Conservation (phyloP, 2,888 invertebrate species). For the Spisula subtruncata region DNA sequence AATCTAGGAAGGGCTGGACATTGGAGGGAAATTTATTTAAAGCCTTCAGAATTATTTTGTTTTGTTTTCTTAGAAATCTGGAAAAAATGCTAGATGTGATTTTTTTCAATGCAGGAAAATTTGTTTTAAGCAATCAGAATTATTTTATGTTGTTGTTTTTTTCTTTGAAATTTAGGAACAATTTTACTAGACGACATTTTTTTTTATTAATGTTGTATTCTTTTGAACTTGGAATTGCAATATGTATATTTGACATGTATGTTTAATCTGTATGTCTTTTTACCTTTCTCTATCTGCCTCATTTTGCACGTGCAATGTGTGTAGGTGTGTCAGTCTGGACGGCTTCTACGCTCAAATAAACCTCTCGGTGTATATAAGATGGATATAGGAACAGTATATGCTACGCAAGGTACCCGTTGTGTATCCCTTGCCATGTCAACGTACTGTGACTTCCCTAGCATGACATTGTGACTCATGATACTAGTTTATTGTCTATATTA, state of each 20-base stretch:
- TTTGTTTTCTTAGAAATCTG: no score
- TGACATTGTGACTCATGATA: background rate
- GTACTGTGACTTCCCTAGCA: background rate
- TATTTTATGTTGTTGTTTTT: no score
- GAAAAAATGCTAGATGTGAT: no score
- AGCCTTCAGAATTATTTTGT: no score
- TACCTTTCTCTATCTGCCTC: constrained; percentile 37
- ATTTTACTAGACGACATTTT: no score
- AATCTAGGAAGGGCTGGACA: no score
- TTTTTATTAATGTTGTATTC: background rate
- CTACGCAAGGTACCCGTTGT: constrained; percentile 90
- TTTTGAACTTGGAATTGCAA: constrained; percentile 12
- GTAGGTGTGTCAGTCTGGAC: constrained; percentile 84
- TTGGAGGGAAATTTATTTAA: no score
- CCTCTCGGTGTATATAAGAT: constrained; percentile 91
- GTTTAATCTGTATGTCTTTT: background rate
- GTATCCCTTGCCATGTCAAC: background rate
- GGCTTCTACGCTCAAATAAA: constrained; percentile 90
- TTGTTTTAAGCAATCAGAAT: no score
- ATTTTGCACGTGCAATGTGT: constrained; percentile 34
- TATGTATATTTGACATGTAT: constrained; percentile 1
- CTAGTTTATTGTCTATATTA: background rate
- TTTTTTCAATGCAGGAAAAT: no score
- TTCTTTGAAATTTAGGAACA: no score
- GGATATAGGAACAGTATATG: constrained; percentile 92